These are phyloP conservation scores for Manduca sexta DNA, from an alignment of 1,140 invertebrate genomes.

Conservation along the genomic window DNA sequence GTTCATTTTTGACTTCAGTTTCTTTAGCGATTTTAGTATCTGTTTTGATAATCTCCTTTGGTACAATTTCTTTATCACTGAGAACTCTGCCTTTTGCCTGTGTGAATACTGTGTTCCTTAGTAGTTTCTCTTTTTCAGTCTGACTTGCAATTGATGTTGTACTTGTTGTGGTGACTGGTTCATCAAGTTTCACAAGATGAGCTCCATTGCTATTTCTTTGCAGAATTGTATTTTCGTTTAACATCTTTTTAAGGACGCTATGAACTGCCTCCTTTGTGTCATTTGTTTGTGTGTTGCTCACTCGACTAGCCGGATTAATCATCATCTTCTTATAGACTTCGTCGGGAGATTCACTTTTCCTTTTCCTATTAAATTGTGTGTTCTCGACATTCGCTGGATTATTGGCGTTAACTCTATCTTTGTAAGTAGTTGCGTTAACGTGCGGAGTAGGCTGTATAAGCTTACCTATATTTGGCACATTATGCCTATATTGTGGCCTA, in stretches of 20 bases:
- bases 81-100: conserved; percentile 53
- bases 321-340: conserved; percentile 44
- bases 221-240: no score
- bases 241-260: no score
- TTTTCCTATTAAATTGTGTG: conserved; percentile 39
- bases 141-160: conserved; percentile 3
- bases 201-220: no score
- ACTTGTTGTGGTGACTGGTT: neutral
- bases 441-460: neutral
- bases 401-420: neutral
- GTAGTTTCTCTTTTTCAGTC: conserved; percentile 46
- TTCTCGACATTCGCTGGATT: conserved; percentile 3
- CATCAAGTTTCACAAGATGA: neutral
- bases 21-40: neutral
- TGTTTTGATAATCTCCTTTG: conserved; percentile 2
- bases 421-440: neutral
- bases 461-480: conserved; percentile 10
- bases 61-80: conserved; percentile 27
- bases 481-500: conserved; percentile 11
- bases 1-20: conserved; percentile 2
- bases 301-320: conserved; percentile 5
- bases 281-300: conserved; percentile 1
- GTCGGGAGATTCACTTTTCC: conserved; percentile 62
- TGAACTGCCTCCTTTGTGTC: no score
- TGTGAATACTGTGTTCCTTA: conserved; percentile 60